Conservation (phyloP, 2,113 vertebrate species). For the Cyrtonyx montezumae region DNA sequence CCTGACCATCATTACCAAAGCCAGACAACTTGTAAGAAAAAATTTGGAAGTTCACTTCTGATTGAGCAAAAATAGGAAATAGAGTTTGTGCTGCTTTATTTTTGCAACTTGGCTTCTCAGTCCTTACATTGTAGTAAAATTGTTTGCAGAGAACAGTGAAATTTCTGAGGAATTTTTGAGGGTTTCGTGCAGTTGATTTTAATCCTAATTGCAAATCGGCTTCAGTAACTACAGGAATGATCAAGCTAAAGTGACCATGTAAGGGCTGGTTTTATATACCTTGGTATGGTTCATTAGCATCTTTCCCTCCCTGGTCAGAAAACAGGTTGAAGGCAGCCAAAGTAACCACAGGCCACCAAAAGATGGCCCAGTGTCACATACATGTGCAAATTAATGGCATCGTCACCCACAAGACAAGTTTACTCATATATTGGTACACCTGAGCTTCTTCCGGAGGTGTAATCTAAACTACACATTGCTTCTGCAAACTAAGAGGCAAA, state of each 20-base stretch:
- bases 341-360: neutral
- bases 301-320: neutral
- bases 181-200: neutral
- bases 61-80: neutral
- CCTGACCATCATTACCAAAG: neutral
- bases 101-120: neutral
- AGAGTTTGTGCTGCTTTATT: neutral
- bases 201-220: neutral
- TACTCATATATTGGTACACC: neutral
- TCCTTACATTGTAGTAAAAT: neutral
- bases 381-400: neutral
- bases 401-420: neutral
- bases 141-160: neutral
- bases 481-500: slow-evolving; percentile 28
- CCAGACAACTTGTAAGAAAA: neutral
- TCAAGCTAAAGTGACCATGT: neutral
- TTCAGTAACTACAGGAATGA: neutral
- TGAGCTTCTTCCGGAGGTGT: neutral
- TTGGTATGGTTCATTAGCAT: neutral
- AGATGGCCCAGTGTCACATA: neutral
- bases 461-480: slow-evolving; percentile 16
- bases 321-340: neutral
- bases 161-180: neutral
- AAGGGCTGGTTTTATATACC: neutral
- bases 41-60: neutral